These are phyloP conservation scores for Leptinotarsa haldemani DNA, from an alignment of 2,888 invertebrate genomes.

Conservation along the genomic window DNA sequence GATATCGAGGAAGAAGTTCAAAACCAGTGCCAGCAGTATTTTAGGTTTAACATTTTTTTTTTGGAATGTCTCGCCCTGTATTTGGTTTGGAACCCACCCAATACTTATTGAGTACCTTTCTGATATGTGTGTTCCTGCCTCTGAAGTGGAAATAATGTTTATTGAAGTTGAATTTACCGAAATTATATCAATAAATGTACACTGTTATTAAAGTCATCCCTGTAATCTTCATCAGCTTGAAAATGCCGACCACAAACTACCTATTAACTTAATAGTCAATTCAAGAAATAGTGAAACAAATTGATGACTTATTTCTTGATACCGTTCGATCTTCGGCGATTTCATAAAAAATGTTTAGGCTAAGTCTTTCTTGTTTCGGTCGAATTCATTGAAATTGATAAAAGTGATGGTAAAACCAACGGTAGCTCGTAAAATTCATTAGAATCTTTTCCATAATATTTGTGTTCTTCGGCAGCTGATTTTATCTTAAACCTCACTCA, in stretches of 20 bases:
- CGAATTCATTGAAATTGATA: neutral
- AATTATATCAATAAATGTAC: neutral
- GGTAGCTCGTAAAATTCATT: too few species aligned
- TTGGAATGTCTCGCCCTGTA: neutral
- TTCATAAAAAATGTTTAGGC: neutral
- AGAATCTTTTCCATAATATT: too few species aligned
- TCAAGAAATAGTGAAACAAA: neutral
- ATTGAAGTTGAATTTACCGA: neutral
- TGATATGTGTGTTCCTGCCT: neutral
- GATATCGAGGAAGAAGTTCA: too few species aligned
- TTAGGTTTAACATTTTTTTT: too few species aligned
- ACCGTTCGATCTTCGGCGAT: neutral
- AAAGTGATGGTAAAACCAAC: too few species aligned
- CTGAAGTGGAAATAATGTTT: neutral
- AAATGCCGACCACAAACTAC: neutral
- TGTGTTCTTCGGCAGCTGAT: too few species aligned
- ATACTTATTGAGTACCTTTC: neutral
- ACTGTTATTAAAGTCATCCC: slow-evolving; percentile 1
- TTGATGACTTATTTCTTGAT: slow-evolving; percentile 2
- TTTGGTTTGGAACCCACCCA: neutral
- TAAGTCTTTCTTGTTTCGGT: neutral
- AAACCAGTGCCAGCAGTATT: too few species aligned
- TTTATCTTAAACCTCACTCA: too few species aligned
- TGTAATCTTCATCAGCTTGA: slow-evolving; percentile 1
- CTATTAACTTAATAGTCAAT: neutral